These are phyloP conservation scores for Leucoraja erinaceus DNA, from an alignment of 2,113 vertebrate genomes.

Conservation along the genomic window DNA sequence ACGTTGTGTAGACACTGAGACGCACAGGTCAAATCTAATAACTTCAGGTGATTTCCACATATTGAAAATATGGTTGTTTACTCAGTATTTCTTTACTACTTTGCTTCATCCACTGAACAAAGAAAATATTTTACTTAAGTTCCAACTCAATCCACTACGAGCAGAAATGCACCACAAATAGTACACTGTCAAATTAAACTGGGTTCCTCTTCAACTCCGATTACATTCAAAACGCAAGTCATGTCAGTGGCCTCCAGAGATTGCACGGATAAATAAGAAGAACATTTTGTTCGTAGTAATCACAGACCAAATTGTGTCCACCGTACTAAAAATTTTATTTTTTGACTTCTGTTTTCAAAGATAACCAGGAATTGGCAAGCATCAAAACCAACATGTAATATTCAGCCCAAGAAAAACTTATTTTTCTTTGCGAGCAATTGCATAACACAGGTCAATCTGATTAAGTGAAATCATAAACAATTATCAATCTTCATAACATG, in stretches of 20 bases:
- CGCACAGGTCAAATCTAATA: background rate
- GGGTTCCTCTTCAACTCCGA: background rate
- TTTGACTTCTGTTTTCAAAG: background rate
- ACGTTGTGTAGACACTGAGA: background rate
- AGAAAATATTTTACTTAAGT: background rate
- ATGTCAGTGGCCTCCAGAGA: background rate
- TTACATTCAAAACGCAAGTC: background rate
- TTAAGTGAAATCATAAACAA: background rate
- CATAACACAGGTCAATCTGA: background rate
- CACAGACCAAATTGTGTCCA: too few relatives aligned
- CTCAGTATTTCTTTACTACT: background rate
- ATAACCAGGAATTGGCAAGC: background rate
- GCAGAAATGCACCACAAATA: background rate
- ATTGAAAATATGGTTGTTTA: background rate
- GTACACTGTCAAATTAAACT: background rate
- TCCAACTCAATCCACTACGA: background rate
- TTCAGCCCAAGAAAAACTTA: too few relatives aligned
- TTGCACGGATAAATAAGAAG: background rate
- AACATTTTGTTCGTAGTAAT: background rate
- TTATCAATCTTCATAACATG: background rate
- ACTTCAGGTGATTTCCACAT: background rate
- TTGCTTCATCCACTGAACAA: background rate
- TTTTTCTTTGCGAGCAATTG: background rate
- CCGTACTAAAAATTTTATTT: background rate
- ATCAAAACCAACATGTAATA: background rate